Evolutionary conservation across 2,797 vertebrate species (phyloP).

Genomic region (Diglossa cyanea): DNA sequence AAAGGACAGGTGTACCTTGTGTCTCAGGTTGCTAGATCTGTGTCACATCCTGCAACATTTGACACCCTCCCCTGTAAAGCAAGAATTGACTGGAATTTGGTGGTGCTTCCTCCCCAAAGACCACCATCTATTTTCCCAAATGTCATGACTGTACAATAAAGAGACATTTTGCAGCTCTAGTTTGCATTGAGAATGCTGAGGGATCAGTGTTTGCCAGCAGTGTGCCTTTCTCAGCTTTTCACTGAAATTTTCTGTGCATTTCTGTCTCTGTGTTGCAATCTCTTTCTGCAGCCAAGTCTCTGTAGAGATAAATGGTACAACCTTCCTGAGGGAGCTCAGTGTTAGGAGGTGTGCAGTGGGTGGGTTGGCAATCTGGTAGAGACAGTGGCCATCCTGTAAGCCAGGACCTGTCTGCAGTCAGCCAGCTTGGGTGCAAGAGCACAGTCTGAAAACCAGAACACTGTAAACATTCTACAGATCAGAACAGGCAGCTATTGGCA

Average conservation of each 20-base stretch:
- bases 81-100: not conserved
- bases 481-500: not conserved
- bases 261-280: not conserved
- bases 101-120: not conserved
- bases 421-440: not conserved
- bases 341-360: accelerated
- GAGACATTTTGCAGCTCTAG: not conserved
- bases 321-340: not conserved
- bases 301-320: not conserved
- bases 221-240: not conserved
- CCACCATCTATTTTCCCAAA: not conserved
- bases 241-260: not conserved
- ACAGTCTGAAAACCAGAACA: not conserved
- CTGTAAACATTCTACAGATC: not conserved
- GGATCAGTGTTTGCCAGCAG: not conserved
- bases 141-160: not conserved
- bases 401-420: not conserved
- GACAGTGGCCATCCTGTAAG: not conserved
- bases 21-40: not conserved
- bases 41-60: not conserved
- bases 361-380: not conserved
- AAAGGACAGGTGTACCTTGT: not conserved
- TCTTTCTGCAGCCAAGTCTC: not conserved
- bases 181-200: not conserved
- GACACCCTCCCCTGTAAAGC: not conserved